Percentiles rank a stretch among this genome's conserved stretches.
Evolutionary conservation across 2,888 invertebrate species (phyloP).

Genomic region (Alviniconcha strummeri): DNA sequence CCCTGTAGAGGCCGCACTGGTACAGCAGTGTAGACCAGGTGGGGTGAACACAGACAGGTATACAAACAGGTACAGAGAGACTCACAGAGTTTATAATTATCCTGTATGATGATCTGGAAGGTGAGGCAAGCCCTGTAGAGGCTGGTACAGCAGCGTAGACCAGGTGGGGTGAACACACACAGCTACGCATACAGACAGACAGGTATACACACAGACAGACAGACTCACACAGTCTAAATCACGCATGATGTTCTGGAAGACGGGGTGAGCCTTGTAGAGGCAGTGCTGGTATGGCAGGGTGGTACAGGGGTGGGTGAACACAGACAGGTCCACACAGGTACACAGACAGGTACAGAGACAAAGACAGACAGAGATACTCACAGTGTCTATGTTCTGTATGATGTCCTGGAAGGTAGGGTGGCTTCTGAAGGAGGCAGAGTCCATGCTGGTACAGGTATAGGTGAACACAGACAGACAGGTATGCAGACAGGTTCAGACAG

Average conservation of each 20-base stretch:
- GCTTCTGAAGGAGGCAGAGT: slow-evolving; percentile 81
- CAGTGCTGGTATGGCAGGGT: too few species aligned
- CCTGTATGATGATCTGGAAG: slow-evolving; percentile 93
- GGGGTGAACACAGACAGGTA: too few species aligned
- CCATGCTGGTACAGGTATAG: slow-evolving; percentile 85
- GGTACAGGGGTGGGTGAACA: too few species aligned
- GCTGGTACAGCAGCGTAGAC: slow-evolving; percentile 82
- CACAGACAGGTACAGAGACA: background rate
- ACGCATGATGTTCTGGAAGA: background rate
- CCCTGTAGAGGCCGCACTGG: slow-evolving; percentile 84
- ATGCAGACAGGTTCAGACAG: background rate
- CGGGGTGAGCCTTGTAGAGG: too few species aligned
- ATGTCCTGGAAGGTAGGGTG: slow-evolving; percentile 93
- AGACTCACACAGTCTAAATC: background rate
- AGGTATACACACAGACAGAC: background rate
- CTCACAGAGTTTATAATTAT: slow-evolving; percentile 93
- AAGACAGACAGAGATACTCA: slow-evolving; percentile 74
- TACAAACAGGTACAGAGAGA: slow-evolving; percentile 30
- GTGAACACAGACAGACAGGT: too few species aligned
- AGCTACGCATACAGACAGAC: too few species aligned
- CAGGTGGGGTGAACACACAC: too few species aligned
- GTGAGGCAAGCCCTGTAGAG: slow-evolving; percentile 85
- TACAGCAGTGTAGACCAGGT: slow-evolving; percentile 81
- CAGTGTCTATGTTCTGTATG: slow-evolving; percentile 95
- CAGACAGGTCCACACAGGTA: too few species aligned